Conservation (phyloP, 2,113 vertebrate genomes). For the Aphyosemion australe region DNA sequence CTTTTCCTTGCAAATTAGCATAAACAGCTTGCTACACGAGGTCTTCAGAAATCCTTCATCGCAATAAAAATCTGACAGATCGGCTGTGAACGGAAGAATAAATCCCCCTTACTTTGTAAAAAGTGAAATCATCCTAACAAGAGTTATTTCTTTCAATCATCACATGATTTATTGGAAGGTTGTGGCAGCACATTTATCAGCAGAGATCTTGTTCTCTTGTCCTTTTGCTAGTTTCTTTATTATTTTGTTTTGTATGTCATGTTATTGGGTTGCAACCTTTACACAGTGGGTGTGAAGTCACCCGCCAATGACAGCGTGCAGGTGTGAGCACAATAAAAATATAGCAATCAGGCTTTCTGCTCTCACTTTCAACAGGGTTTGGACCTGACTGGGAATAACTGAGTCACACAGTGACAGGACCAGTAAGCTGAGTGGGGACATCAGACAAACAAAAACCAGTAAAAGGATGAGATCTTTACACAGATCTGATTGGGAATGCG, state of each 20-base stretch:
- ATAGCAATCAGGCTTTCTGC: not conserved
- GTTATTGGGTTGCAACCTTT: conserved; percentile 3
- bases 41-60: not conserved
- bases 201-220: not conserved
- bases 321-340: conserved; percentile 1
- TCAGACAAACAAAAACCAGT: not conserved
- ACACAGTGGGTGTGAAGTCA: not conserved
- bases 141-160: not conserved
- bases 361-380: not conserved
- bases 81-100: not conserved
- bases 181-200: not conserved
- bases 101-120: not conserved
- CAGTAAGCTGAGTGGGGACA: not conserved
- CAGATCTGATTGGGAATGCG: not conserved
- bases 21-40: too few species aligned
- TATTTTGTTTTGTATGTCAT: not conserved
- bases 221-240: not conserved
- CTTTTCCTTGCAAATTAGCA: too few species aligned
- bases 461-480: not conserved
- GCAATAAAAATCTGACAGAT: not conserved
- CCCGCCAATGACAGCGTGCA: not conserved
- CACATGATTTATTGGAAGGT: not conserved
- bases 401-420: not conserved
- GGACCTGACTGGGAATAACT: not conserved
- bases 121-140: not conserved